Evolutionary conservation across 2,888 invertebrate species (phyloP), one percentile per base, ranked within the genome.

Genomic region (Eristalis arbustorum): DNA sequence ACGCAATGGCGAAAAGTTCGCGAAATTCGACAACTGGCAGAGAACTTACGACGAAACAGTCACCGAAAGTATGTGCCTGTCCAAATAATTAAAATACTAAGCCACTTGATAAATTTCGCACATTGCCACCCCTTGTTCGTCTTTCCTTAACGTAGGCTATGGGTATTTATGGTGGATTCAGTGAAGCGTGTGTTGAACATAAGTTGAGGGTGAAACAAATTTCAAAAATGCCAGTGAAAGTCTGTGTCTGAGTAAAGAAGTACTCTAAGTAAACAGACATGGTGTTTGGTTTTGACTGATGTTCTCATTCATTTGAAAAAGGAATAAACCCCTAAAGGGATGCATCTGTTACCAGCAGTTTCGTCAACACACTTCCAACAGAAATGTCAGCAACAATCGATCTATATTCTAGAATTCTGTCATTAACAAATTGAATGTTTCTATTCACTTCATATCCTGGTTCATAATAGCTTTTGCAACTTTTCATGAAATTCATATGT

Each of bases 81-180:
- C 34, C 37, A 71, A 69, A 84, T 74, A 84, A 71, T 74, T 69
- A 79, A 83, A 79, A 71, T 74, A 74, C 61, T 61, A 61, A 83
- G 59, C 69, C 78, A 66, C 64, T 74, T 66, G 64, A 66, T 71
- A 79, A 66, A 78, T 84, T 84, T 74, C 61, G 64, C 64, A 56
- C 40, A 22, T 49, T 23, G 31, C 22, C 13, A 31, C 2, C 22
- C 13, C 18, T n/a, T 28, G 1, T 61, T 18, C 37, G 3, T 6
- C 13, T 13, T 34, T 37, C 13, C 37, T 1, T 37, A 2, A 10
- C 0, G 13, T 13, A 11, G 31, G 31, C 57, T 49, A 28, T 25
- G 57, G 49, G n/a, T 34, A 13, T 76, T 67, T 57, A 42, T 79
- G 57, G 61, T 22, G 73, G 49, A 59, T 69, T 62, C 59, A 71